Conservation (phyloP, 1,140 invertebrate genomes). For the Drosophila auraria region DNA sequence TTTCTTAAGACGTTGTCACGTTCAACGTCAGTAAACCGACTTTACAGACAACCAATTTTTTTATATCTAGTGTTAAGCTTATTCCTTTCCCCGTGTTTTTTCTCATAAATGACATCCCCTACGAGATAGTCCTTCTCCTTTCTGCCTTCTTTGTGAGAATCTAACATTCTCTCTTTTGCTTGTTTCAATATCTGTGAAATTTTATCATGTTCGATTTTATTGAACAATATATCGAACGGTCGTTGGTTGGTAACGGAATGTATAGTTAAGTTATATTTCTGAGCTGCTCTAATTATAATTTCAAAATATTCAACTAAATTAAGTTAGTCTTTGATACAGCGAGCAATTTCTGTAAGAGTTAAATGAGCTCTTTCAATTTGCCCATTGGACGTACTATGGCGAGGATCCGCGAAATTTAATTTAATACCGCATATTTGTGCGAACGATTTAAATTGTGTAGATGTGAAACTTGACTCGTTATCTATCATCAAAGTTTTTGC, state of each 20-base stretch:
- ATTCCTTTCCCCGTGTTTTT: conserved; percentile 12
- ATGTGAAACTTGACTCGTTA: background rate
- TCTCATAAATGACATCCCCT: conserved; percentile 6
- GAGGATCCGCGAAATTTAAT: conserved; percentile 5
- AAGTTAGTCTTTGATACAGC: conserved; percentile 5
- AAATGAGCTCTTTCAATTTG: conserved; percentile 1
- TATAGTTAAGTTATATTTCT: conserved; percentile 6
- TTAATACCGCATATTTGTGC: background rate
- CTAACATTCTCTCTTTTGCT: conserved; percentile 6
- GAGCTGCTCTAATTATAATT: conserved; percentile 11
- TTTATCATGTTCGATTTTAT: conserved; percentile 12
- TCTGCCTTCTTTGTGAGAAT: conserved; percentile 1
- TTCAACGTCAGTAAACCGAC: too few species aligned
- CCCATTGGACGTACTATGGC: conserved; percentile 1
- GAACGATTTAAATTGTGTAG: background rate
- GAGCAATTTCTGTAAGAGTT: conserved; percentile 5
- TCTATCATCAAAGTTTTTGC: background rate
- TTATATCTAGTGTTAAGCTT: conserved; percentile 9
- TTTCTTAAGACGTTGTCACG: too few species aligned
- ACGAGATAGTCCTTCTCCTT: conserved; percentile 11
- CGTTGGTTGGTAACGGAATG: conserved; percentile 2
- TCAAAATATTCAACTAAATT: conserved; percentile 8
- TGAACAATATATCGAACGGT: conserved; percentile 10
- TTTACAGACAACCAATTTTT: too few species aligned
- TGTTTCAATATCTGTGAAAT: background rate